Evolutionary conservation across 2,797 vertebrate genomes (phyloP), one percentile per base, ranked within the genome.

Genomic region (Xiphorhynchus erythropygius): DNA sequence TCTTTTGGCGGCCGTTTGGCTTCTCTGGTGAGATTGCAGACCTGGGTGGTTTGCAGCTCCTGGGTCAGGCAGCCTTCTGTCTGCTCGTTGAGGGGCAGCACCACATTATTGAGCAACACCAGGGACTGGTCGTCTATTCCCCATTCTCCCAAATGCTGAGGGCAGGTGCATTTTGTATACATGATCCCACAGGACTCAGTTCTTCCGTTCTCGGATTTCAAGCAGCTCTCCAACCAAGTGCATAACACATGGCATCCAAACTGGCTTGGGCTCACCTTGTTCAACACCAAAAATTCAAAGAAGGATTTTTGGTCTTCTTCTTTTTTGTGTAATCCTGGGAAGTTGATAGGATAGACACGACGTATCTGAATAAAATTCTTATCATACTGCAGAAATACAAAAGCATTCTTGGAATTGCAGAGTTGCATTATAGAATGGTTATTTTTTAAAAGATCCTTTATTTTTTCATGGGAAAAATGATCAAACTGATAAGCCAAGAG

Each of bases 381-480:
- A 98, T 99, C 99, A 78, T 99, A 99, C 92, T 99, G 99, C 98
- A 99, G 98, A 98, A 99, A 99, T 97, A 99, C 98, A 96, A 99
- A 99, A 98, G 98, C 98, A 98, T 99, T 99, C 98, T 99, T 99
- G 92, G 99, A 98, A 97, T 99, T 96, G 91, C 99, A 99, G 96
- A 99, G 98, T 98, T 99, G 99, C 97, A 99, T 99, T 97, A 99
- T 99, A 94, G 99, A 99, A 94, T 99, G 99, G 87, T 99, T 99
- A 98, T 98, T 99, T 98, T 98, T 99, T 96, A 99, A 98, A 97
- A 99, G 98, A 97, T 99, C 99, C 96, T 99, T 99, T 98, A 99
- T 99, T 98, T 99, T 99, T 97, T 99, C 99, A 90, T 99, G 99
- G 33, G 99, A 99, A 98, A 99, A 99, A 97, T 99, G 99, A 94